Conservation (phyloP, 2,888 invertebrate species). For the Cactoblastis cactorum region DNA sequence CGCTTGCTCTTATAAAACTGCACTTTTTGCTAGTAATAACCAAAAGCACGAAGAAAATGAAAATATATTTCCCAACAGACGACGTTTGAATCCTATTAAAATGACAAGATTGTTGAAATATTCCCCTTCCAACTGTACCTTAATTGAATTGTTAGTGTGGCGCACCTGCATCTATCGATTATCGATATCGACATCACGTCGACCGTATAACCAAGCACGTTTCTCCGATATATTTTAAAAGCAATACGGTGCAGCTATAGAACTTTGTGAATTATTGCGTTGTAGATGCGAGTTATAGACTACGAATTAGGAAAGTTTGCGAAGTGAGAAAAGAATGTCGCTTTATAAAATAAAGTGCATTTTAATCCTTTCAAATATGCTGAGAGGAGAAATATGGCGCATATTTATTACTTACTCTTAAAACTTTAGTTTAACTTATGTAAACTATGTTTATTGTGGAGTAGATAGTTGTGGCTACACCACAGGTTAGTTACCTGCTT, state of each 20-base stretch:
- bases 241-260: background rate
- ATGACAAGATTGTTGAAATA: background rate
- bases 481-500: no score
- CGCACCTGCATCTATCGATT: constrained; percentile 11
- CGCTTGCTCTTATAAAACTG: no score
- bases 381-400: background rate
- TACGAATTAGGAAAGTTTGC: background rate
- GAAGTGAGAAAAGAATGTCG: background rate
- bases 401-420: no score
- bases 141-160: constrained; percentile 7
- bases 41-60: background rate
- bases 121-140: background rate
- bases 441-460: no score
- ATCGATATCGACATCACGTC: constrained; percentile 6
- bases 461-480: no score
- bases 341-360: background rate
- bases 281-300: background rate
- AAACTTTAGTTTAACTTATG: no score
- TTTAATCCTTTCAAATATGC: background rate
- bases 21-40: no score
- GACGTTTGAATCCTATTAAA: no score
- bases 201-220: constrained; percentile 3
- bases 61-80: no score
- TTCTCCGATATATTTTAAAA: constrained; percentile 1
- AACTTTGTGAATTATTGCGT: constrained; percentile 3